A percentile compares a stretch with the other conserved stretches of the same genome.
These are phyloP conservation scores for Ephestia elutella DNA, from an alignment of 1,140 invertebrate species.

Conservation along the genomic window DNA sequence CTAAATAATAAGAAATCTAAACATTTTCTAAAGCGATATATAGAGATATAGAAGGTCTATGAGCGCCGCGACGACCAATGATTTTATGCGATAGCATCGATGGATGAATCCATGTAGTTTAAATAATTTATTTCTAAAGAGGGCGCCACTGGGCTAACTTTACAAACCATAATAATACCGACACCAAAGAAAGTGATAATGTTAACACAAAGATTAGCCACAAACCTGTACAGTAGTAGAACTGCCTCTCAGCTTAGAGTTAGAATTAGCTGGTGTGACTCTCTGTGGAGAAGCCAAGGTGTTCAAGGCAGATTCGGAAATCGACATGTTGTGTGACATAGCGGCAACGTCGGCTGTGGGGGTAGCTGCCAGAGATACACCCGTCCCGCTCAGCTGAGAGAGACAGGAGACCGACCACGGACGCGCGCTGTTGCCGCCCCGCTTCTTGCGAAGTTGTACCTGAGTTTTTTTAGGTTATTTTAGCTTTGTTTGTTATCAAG, in stretches of 20 bases:
- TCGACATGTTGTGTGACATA: conserved; percentile 76
- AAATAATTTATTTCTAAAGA: no score
- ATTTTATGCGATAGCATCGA: no score
- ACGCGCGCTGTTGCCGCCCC: conserved; percentile 73
- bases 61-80: no score
- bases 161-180: no score
- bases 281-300: conserved; percentile 75
- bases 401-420: conserved; percentile 91
- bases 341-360: conserved; percentile 78
- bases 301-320: conserved; percentile 90
- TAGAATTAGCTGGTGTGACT: conserved; percentile 58
- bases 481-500: conserved; percentile 34
- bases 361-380: conserved; percentile 37
- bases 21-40: no score
- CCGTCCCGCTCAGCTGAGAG: conserved; percentile 77
- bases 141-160: no score
- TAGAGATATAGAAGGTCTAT: no score
- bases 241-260: conserved; percentile 60
- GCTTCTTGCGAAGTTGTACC: conserved; percentile 73
- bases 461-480: conserved; percentile 27
- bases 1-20: no score
- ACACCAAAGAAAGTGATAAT: not conserved
- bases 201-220: conserved; percentile 8
- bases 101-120: no score
- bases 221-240: conserved; percentile 64